Conservation (phyloP, 1,140 invertebrate species). For the Melipona quadrifasciata region DNA sequence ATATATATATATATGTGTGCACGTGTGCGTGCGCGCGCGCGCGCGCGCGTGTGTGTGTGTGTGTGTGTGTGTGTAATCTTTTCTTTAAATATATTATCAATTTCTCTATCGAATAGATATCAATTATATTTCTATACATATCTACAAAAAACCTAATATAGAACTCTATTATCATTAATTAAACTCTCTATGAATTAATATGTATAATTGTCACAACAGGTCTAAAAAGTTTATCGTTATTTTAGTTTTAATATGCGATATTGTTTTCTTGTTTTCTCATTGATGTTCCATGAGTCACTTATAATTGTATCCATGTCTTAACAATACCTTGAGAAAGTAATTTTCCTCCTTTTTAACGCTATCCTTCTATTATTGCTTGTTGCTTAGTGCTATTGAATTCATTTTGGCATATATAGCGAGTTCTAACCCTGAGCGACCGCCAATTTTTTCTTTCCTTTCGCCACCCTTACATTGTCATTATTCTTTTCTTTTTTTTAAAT, state of each 20-base stretch:
- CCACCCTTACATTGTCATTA: background rate
- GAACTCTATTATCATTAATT: slow-evolving; percentile 78
- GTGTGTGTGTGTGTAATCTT: slow-evolving; percentile 58
- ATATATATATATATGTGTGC: slow-evolving; percentile 28
- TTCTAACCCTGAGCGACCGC: slow-evolving; percentile 76
- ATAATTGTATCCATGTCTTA: slow-evolving; percentile 50
- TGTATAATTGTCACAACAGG: slow-evolving; percentile 74
- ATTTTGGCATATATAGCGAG: slow-evolving; percentile 79
- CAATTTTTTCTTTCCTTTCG: slow-evolving; percentile 54
- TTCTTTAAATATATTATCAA: slow-evolving; percentile 79
- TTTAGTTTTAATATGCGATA: slow-evolving; percentile 61
- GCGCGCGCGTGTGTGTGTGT: slow-evolving; percentile 1
- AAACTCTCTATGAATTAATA: slow-evolving; percentile 81
- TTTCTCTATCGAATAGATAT: slow-evolving; percentile 76
- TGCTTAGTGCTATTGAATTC: slow-evolving; percentile 75
- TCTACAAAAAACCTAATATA: slow-evolving; percentile 81
- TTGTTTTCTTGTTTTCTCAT: slow-evolving; percentile 47
- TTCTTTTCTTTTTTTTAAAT: background rate
- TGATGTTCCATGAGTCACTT: slow-evolving; percentile 55
- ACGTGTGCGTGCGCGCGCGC: too few species aligned
- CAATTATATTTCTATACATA: slow-evolving; percentile 79
- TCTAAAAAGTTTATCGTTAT: slow-evolving; percentile 71
- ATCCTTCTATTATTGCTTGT: slow-evolving; percentile 79
- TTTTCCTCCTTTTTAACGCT: slow-evolving; percentile 57
- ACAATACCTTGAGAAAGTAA: slow-evolving; percentile 60